These are phyloP conservation scores for Syndactyla subalaris DNA, from an alignment of 2,797 vertebrate species.

Conservation along the genomic window DNA sequence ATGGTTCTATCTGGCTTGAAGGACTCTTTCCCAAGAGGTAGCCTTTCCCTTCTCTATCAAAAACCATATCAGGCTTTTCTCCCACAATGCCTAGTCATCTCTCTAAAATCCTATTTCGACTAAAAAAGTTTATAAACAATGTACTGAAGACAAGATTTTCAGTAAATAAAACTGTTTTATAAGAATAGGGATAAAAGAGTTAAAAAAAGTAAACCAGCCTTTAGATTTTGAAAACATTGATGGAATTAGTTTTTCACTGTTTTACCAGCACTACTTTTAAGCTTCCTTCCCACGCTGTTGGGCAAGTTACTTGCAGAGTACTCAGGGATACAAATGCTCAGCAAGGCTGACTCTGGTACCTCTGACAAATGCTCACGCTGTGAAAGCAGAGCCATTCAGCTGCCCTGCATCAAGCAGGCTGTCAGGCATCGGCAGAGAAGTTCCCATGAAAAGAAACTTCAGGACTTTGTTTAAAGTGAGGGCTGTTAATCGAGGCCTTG, in stretches of 20 bases:
- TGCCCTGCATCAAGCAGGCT: constrained; percentile 17
- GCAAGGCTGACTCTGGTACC: neutral
- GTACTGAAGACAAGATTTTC: neutral
- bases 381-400: neutral
- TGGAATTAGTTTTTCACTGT: constrained; percentile 51
- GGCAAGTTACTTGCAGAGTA: constrained; percentile 37
- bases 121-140: neutral
- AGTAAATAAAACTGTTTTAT: neutral
- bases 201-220: neutral
- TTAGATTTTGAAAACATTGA: constrained; percentile 56
- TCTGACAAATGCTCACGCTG: constrained; percentile 37
- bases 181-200: neutral
- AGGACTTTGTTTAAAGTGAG: constrained; percentile 41
- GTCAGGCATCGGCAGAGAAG: neutral
- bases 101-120: neutral
- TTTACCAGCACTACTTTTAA: constrained; percentile 47
- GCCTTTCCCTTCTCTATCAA: neutral
- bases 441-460: neutral
- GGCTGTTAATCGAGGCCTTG: constrained; percentile 40
- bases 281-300: constrained; percentile 53
- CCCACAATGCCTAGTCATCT: neutral
- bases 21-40: neutral
- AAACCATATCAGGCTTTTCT: neutral
- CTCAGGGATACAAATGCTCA: neutral
- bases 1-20: neutral